Evolutionary conservation across 2,888 invertebrate genomes (phyloP).

Genomic region (Chloroclystis v-ata): DNA sequence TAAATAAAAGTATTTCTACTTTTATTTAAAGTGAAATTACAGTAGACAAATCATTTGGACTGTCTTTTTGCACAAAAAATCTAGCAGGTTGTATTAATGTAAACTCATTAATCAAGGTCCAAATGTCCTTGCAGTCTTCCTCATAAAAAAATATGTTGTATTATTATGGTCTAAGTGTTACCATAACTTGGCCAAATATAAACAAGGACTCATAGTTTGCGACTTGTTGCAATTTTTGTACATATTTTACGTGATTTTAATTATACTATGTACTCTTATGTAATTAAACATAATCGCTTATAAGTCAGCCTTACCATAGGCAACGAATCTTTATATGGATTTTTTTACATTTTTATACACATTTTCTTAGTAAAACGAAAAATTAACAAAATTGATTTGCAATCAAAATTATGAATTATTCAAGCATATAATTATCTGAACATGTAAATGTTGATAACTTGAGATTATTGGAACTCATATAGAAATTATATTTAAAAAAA

Average conservation of each 20-base stretch:
- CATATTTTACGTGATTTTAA: background rate
- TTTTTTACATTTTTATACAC: constrained; percentile 19
- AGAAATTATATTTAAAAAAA: constrained; percentile 6
- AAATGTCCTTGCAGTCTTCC: too few species aligned
- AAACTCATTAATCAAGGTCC: too few species aligned
- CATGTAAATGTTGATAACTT: background rate
- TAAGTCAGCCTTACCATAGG: constrained; percentile 7
- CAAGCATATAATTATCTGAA: background rate
- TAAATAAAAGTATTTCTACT: too few species aligned
- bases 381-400: background rate
- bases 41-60: too few species aligned
- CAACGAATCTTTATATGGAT: constrained; percentile 18
- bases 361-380: background rate
- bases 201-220: too few species aligned
- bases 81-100: too few species aligned
- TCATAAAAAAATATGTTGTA: too few species aligned
- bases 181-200: too few species aligned
- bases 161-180: too few species aligned
- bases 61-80: too few species aligned
- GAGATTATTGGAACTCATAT: constrained; percentile 8
- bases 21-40: too few species aligned
- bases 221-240: background rate
- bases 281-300: constrained; percentile 4
- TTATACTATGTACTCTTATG: background rate
- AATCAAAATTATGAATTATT: background rate